Evolutionary conservation across 2,113 vertebrate species (phyloP), one percentile per base, ranked within the genome.

Genomic region (Nesogale talazaci): DNA sequence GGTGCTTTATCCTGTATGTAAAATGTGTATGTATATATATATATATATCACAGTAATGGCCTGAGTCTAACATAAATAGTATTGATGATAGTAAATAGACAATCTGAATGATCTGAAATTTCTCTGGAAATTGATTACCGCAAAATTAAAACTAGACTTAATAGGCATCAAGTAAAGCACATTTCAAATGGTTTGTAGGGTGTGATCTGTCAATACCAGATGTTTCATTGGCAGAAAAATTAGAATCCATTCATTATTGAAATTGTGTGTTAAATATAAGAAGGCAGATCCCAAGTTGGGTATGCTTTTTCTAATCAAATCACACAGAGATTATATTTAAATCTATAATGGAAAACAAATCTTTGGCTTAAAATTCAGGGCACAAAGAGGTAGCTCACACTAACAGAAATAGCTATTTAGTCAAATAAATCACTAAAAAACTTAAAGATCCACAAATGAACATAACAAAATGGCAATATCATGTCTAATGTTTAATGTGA

Each of bases 371-470:
- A 82, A 88, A 57, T 81, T 91, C 61, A 92, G 94, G 52, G 86
- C 76, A 91, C 42, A 87, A 86, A 87, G 31, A 91, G 46, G 61
- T 46, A 83, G 46, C 34, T 83, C n/a, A 69, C 40, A 22, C 38
- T 61, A 83, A 65, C 23, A 67, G 27, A 94, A 86, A 90, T 1
- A 40, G 14, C 40, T 78, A 1, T 76, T 83, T 63, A 38, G 59
- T 76, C 20, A 89, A 94, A 25, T 92, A 86, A 92, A 83, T 19
- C 52, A 52, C 42, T 91, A 42, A 90, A 87, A 90, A 76, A 19
- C 12, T 83, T 1, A 16, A 56, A 74, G 25, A 88, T 4, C 70
- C 16, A 83, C 14, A 93, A 59, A 25, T 25, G 65, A 94, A 78
- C 22, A 69, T 27, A 90, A 85, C 38, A 87, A 57, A 89, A 92